Evolutionary conservation across 2,797 vertebrate genomes (phyloP), one percentile per base, ranked within the genome.

Genomic region (Phrynocephalus guinanensis): DNA sequence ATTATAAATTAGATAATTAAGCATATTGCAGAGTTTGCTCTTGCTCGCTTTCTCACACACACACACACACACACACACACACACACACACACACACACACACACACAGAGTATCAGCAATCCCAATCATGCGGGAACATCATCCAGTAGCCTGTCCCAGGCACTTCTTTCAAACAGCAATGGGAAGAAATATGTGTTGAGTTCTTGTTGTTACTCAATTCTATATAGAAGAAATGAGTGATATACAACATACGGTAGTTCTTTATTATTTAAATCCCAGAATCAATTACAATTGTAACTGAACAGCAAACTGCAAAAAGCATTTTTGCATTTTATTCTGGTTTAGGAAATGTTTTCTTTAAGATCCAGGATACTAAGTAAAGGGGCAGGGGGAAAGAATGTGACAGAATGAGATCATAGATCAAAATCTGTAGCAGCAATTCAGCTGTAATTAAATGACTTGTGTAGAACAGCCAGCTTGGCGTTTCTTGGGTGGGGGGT

Each of bases 381-480:
- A 52, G 28, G 28, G 38, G 83, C 5, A 60, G 52, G 83, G 15
- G 70, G 38, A 44, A 44, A 50, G 9, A 66, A 50, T 33, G 52
- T 22, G 28, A 28, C 82, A 4, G 73, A 83, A 72, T 15, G 83
- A 79, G 68, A 91, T 92, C 86, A 91, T 92, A 93, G 95, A 95
- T 92, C 28, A 89, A 95, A 93, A 94, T 91, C 89, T 93, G 71
- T 80, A 88, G 84, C 70, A 89, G 86, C 81, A 88, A 87, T 93
- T 91, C 90, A 95, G 91, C 91, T 95, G 91, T 82, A 96, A 95
- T 91, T 91, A 94, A 93, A 92, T 93, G 89, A 93, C 89, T 94
- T 83, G 86, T 72, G 86, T 84, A 92, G 92, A 95, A 95, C 48
- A 88, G 90, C 93, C 75, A 94, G 93, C 92, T 93, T 93, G 87